Base-by-base conservation (phyloP, 2,113 vertebrate species). In the Notarius lentiginosus region DNA sequence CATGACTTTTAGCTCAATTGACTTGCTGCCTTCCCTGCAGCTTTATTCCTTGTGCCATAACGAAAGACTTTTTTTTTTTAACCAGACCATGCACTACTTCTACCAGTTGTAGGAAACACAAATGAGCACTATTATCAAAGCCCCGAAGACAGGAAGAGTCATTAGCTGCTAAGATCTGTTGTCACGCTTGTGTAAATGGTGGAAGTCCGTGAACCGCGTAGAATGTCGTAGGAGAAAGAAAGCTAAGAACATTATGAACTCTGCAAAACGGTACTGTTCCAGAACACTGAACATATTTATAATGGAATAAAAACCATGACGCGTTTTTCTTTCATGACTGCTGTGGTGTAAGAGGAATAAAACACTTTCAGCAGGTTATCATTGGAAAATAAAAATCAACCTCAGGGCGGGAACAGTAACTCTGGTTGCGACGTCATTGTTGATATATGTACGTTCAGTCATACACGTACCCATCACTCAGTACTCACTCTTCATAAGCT, bases 401-500 rank as follows among this genome's bases (percentile, higher is more conserved):
- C 5, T 22, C 60, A 24, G 61, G 55, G 53, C 56, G 58, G 61
- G 34, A 24, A 75, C 27, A 68, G 20, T 63, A 24, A 61, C 60
- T 22, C 20, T 0, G 60, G 7, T 61, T 61, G 55, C 55, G 41
- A 41, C 41, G 4, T 41, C 41, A 41, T 41, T 3, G 41, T 4
- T 41, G 41, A 41, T 41, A 41, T 3, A 15, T 30, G 65, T 68
- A 27, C 27, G 1, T 65, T 60, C 7, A 60, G 7, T 20, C 61
- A n/a, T 0, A 15, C 12, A 17, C 22, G 27, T 15, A n/a, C 3
- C 9, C 20, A 49, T 84, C 34, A 53, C 14, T 88, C 53, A 49
- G n/a, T 87, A 96, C 98, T 97, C 94, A 99, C 98, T 97, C 96
- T 97, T 99, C 97, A 99, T 98, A 87, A 99, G 95, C 89, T 96